Percentiles rank a stretch among this genome's conserved stretches.
Conservation (phyloP, 2,113 vertebrate genomes). For the Pelecanoides urinatrix region DNA sequence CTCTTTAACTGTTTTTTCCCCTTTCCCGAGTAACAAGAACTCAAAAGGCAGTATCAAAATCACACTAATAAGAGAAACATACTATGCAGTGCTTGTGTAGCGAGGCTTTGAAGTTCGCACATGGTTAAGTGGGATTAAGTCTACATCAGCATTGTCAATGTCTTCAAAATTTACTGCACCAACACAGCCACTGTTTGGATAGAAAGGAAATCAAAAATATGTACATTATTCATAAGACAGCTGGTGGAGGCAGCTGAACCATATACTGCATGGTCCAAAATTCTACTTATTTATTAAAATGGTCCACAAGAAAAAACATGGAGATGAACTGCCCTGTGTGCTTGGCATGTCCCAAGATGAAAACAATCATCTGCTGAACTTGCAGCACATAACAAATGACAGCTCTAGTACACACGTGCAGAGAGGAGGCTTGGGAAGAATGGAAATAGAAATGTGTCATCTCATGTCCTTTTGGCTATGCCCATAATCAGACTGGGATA, state of each 20-base stretch:
- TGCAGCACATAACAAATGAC: neutral
- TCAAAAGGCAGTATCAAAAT: neutral
- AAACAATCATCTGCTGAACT: conserved; percentile 2
- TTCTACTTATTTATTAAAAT: conserved; percentile 45
- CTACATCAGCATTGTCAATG: conserved; percentile 59
- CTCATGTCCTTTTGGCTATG: neutral
- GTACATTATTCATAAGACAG: conserved; percentile 39
- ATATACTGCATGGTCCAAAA: neutral
- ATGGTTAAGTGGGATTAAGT: conserved; percentile 52
- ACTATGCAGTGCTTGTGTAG: conserved; percentile 51
- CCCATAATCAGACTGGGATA: neutral
- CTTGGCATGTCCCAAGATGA: neutral
- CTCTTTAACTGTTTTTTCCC: neutral
- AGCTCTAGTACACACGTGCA: neutral
- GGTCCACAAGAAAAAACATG: neutral
- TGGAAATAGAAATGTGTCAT: neutral
- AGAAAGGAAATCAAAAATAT: neutral
- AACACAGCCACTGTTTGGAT: conserved; percentile 63
- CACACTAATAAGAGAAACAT: neutral
- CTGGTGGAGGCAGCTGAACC: neutral
- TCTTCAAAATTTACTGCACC: conserved; percentile 70
- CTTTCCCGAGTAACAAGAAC: neutral
- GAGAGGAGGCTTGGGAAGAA: neutral
- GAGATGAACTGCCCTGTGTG: neutral
- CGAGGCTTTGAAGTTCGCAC: conserved; percentile 36